These are phyloP conservation scores for Azorinus chamasolen DNA, from an alignment of 2,888 invertebrate genomes.

Conservation along the genomic window DNA sequence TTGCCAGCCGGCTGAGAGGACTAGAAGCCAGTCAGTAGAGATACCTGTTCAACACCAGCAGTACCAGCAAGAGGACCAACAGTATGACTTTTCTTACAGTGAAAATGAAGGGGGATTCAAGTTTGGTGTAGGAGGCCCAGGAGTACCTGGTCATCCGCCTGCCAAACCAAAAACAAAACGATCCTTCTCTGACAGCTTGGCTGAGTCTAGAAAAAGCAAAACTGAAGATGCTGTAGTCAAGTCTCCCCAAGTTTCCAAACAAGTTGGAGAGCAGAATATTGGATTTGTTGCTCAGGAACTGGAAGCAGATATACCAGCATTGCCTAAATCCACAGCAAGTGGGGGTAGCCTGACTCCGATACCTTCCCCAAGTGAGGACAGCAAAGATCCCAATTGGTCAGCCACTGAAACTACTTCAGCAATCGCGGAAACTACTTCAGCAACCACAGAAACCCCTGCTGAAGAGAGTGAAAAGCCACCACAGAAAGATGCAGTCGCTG, in stretches of 20 bases:
- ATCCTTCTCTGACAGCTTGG: too few relatives aligned
- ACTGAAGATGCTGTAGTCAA: too few relatives aligned
- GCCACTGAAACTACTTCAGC: neutral
- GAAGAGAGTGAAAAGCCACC: too few relatives aligned
- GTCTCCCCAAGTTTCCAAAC: too few relatives aligned
- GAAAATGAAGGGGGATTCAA: too few relatives aligned
- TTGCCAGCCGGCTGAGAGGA: too few relatives aligned
- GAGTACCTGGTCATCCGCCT: constrained; percentile 40
- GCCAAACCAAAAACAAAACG: constrained; percentile 7
- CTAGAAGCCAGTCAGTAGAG: neutral
- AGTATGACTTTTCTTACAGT: neutral
- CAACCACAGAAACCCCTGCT: neutral
- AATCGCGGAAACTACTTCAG: neutral
- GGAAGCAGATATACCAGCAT: too few relatives aligned
- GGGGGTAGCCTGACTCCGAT: constrained; percentile 16
- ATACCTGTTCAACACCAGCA: neutral
- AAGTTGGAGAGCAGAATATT: too few relatives aligned
- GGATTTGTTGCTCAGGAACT: neutral
- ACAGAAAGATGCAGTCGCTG: too few relatives aligned
- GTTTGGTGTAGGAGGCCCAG: constrained; percentile 28
- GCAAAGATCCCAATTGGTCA: constrained; percentile 19
- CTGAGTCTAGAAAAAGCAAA: too few relatives aligned
- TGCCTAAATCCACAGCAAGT: neutral
- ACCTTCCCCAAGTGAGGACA: constrained; percentile 13
- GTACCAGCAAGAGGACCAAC: constrained; percentile 4